Evolutionary conservation across 2,113 vertebrate genomes (phyloP).

Genomic region (Odontesthes bonariensis): DNA sequence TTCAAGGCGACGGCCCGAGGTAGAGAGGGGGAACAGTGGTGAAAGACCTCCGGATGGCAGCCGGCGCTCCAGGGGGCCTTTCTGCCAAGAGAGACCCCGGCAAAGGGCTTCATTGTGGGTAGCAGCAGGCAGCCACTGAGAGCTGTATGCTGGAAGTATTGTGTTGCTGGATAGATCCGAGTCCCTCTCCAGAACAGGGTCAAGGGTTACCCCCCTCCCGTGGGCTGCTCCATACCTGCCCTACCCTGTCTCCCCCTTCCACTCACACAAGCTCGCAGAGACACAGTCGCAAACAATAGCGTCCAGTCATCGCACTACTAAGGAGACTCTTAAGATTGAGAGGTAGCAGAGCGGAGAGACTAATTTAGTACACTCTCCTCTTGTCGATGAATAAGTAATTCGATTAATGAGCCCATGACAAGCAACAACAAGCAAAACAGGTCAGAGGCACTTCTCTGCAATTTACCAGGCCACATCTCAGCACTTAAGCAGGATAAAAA

Average conservation of each 20-base stretch:
- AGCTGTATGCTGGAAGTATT: slow-evolving; percentile 82
- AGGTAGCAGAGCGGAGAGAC: slow-evolving; percentile 70
- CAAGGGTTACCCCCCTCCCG: slow-evolving; percentile 87
- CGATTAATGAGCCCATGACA: slow-evolving; percentile 63
- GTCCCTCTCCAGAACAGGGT: slow-evolving; percentile 77
- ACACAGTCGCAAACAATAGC: slow-evolving; percentile 51
- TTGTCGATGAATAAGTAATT: slow-evolving; percentile 73
- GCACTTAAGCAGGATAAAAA: slow-evolving; percentile 64
- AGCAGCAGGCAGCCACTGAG: slow-evolving; percentile 93
- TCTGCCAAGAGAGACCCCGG: slow-evolving; percentile 85
- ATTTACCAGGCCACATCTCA: slow-evolving; percentile 43
- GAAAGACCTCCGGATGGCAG: slow-evolving; percentile 90
- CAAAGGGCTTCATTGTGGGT: slow-evolving; percentile 87
- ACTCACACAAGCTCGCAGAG: slow-evolving; percentile 45
- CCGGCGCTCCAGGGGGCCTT: slow-evolving; percentile 87
- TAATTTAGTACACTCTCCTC: slow-evolving; percentile 67
- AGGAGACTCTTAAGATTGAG: slow-evolving; percentile 70
- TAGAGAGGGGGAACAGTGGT: slow-evolving; percentile 77
- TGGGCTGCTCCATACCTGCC: slow-evolving; percentile 84
- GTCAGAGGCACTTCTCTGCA: slow-evolving; percentile 42
- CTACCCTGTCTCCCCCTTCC: slow-evolving; percentile 59
- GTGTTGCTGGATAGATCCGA: slow-evolving; percentile 75
- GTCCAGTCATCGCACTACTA: slow-evolving; percentile 62
- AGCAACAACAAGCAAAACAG: slow-evolving; percentile 45
- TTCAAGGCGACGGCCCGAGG: slow-evolving; percentile 72